phyloP scores from a whole-genome alignment of 2,888 invertebrate genomes.

The Habroteleia sp. region DNA sequence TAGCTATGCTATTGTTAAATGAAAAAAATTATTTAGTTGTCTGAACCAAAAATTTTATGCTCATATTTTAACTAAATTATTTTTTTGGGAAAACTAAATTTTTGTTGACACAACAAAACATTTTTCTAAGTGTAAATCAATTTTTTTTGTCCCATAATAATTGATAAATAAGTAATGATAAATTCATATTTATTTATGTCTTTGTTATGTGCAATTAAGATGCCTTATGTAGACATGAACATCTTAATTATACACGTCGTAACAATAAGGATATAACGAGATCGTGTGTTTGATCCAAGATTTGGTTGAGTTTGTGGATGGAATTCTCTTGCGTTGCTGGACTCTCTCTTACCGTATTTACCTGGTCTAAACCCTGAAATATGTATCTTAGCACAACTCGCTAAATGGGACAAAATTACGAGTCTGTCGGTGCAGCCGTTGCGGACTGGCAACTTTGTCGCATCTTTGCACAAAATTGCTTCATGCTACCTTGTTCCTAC shows the following conservation, averaged over 20 bases:
- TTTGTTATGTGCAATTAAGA: too few relatives aligned
- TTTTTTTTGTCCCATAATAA: too few relatives aligned
- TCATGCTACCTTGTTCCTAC: slow-evolving; percentile 7
- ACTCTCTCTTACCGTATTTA: slow-evolving; percentile 24
- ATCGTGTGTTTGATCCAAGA: slow-evolving; percentile 41
- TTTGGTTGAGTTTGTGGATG: slow-evolving; percentile 43
- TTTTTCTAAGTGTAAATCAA: too few relatives aligned
- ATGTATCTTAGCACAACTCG: slow-evolving; percentile 26
- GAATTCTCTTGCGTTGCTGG: slow-evolving; percentile 28
- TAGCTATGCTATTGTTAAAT: too few relatives aligned
- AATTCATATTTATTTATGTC: too few relatives aligned
- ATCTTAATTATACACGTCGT: slow-evolving; percentile 30
- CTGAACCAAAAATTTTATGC: too few relatives aligned
- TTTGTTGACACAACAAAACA: too few relatives aligned
- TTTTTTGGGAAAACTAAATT: too few relatives aligned
- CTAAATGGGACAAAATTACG: slow-evolving; percentile 50
- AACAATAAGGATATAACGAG: slow-evolving; percentile 13
- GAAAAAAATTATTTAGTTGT: too few relatives aligned
- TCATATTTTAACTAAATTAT: too few relatives aligned
- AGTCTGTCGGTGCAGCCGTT: slow-evolving; percentile 43
- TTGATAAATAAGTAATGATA: too few relatives aligned
- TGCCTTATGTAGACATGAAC: slow-evolving; percentile 17
- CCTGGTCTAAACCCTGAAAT: slow-evolving; percentile 39
- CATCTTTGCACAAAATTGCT: slow-evolving; percentile 40
- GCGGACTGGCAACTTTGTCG: slow-evolving; percentile 46